Base-by-base conservation (phyloP, 2,113 vertebrate species). In the Syrrhaptes paradoxus region DNA sequence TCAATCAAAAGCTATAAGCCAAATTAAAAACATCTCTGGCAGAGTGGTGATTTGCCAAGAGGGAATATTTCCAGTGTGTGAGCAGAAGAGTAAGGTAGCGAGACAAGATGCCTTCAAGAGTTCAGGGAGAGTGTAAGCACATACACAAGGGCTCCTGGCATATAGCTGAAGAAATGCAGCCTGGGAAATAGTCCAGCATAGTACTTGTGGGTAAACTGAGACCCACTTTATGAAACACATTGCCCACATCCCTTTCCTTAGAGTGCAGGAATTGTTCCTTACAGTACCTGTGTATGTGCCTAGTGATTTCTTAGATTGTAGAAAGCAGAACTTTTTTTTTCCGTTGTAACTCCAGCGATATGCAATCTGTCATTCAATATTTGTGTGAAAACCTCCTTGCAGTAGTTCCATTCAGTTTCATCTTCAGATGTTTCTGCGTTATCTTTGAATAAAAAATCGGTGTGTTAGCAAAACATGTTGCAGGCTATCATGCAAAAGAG, bases 101-200 rank as follows among this genome's bases (percentile, higher is more conserved):
- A 61, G 52, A 49, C 16, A 2, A 7, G 52, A 45, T 45, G 38
- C 9, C n/a, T 78, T 75, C 36, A 34, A 13, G 63, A 55, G n/a
- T 63, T 70, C 25, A 19, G 43, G 19, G 31, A 31, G 28, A 10
- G 5, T 34, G 8, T 32, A 25, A 16, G 32, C 31, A 29, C 3
- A 1, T 9, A 6, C 5, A 6, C 15, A 16, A 54, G 57, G 0
- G 0, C 4, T 65, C 7, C 52, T 48, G 31, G 13, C 20, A 16
- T 2, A 0, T 2, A 6, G 15, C 4, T 61, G 59, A 10, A 46
- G 46, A 72, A 32, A 8, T 31, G 45, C 49, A 36, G 48, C 51
- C 43, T 62, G 25, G n/a, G 15, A 41, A 46, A 25, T 31, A 12
- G 32, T 71, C 17, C 17, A 18, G 32, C 48, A 36, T 29, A 26